These are phyloP conservation scores for Scytalopus superciliaris DNA, from an alignment of 2,113 vertebrate species.

Conservation along the genomic window DNA sequence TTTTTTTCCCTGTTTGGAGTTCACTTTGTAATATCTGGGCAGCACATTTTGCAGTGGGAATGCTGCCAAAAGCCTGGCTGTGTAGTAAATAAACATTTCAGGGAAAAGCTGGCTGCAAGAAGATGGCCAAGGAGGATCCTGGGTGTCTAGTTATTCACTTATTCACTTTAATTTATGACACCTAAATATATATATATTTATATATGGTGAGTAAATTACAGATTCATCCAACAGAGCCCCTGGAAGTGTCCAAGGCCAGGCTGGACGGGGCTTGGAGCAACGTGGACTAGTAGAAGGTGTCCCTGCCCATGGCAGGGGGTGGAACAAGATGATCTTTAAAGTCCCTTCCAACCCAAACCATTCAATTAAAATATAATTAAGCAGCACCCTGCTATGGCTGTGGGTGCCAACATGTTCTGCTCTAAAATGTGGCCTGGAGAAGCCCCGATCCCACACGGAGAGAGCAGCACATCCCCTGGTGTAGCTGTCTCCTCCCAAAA, in stretches of 20 bases:
- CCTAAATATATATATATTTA: accelerated
- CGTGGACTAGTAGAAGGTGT: accelerated
- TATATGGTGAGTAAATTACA: accelerated
- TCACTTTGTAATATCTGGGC: constrained; percentile 53
- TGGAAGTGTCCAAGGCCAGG: neutral
- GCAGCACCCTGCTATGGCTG: accelerated
- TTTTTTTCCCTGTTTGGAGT: neutral
- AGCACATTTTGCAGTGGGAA: constrained; percentile 56
- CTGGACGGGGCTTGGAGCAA: accelerated
- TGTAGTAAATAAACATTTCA: constrained; percentile 61
- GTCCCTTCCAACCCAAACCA: neutral
- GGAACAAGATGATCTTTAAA: neutral
- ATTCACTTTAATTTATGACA: neutral
- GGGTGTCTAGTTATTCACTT: neutral
- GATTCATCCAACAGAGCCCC: neutral
- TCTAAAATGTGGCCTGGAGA: neutral
- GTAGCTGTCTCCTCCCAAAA: neutral
- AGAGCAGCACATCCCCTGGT: neutral
- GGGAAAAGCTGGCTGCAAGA: constrained; percentile 14
- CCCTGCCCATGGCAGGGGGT: neutral
- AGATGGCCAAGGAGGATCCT: neutral
- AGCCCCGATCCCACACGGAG: neutral
- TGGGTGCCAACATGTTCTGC: neutral
- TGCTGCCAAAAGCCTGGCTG: constrained; percentile 41
- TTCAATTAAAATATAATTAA: neutral